Conservation (phyloP, 2,888 invertebrate species). For the Phyllotreta cruciferae region DNA sequence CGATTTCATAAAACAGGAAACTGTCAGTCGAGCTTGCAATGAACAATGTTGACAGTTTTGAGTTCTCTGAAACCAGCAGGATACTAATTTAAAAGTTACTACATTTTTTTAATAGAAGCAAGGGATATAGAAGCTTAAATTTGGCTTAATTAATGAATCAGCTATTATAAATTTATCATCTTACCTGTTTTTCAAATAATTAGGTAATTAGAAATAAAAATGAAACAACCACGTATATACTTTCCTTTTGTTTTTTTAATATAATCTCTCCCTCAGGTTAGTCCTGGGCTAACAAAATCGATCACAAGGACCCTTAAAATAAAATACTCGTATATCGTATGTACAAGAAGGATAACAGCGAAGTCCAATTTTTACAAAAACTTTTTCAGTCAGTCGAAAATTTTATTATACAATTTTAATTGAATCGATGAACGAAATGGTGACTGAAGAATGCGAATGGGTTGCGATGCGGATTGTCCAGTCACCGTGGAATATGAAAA, state of each 20-base stretch:
- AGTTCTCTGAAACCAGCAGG: too few relatives aligned
- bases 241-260: constrained; percentile 44
- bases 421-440: neutral
- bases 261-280: constrained; percentile 61
- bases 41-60: too few relatives aligned
- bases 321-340: constrained; percentile 44
- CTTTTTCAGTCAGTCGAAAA: constrained; percentile 50
- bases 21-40: too few relatives aligned
- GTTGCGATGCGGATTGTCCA: too few relatives aligned
- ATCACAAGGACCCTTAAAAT: constrained; percentile 57
- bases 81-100: too few relatives aligned
- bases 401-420: constrained; percentile 34
- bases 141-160: too few relatives aligned
- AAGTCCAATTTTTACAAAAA: constrained; percentile 49
- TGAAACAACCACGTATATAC: neutral
- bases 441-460: constrained; percentile 21
- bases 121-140: constrained; percentile 83
- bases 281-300: constrained; percentile 61
- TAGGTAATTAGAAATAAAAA: constrained; percentile 58
- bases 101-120: too few relatives aligned
- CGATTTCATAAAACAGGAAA: too few relatives aligned
- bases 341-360: constrained; percentile 51
- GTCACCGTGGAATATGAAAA: too few relatives aligned
- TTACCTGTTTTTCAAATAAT: too few relatives aligned
- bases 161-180: too few relatives aligned